Evolutionary conservation across 30 jellyfish, hydroid and myxozoan species (phyloP).

Genomic region (Aurelia sp.): DNA sequence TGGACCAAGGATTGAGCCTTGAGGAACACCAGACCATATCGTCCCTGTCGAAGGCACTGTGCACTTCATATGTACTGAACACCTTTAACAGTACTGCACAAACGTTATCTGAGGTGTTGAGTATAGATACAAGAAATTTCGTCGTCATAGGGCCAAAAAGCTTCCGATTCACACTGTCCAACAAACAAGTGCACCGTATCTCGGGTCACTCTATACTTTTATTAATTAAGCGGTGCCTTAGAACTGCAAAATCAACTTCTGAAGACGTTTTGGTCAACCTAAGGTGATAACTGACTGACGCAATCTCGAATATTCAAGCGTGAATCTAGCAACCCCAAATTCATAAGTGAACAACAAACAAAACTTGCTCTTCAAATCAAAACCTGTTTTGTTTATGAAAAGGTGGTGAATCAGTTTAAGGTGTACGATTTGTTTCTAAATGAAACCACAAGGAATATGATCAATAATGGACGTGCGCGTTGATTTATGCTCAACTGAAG

Average conservation of each 20-base stretch:
- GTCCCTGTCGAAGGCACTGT: too few species aligned
- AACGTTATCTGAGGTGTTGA: too few species aligned
- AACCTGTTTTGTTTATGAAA: constrained; percentile 57
- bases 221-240: too few species aligned
- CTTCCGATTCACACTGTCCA: too few species aligned
- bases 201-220: too few species aligned
- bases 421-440: constrained; percentile 25
- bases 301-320: not conserved
- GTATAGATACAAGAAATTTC: too few species aligned
- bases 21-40: too few species aligned
- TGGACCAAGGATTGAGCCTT: too few species aligned
- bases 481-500: constrained; percentile 19
- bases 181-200: too few species aligned
- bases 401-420: constrained; percentile 48
- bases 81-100: too few species aligned
- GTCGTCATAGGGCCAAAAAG: too few species aligned
- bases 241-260: not conserved
- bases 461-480: constrained; percentile 50
- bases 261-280: not conserved
- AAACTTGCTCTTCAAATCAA: constrained; percentile 4
- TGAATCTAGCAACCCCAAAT: not conserved
- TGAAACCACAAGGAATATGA: constrained; percentile 48
- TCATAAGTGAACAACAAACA: constrained; percentile 25
- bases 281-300: not conserved
- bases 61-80: too few species aligned